Conservation (phyloP, 2,797 vertebrate genomes). For the Hypotaenidia philippensis region DNA sequence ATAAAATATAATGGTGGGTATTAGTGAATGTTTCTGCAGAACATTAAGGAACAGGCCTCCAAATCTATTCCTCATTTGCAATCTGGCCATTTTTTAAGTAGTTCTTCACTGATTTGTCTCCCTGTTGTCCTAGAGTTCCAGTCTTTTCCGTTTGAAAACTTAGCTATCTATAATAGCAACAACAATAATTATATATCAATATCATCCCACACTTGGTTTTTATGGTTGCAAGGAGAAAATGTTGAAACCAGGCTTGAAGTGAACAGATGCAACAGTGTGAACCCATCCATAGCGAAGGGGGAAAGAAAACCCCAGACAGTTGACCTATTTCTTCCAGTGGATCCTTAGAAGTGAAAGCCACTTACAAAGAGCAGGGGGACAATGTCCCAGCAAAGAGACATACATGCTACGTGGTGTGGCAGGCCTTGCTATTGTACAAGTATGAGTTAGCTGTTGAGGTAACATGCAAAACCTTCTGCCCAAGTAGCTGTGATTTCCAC, state of each 20-base stretch:
- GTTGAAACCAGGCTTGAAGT: neutral
- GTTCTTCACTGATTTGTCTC: neutral
- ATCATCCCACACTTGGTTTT: neutral
- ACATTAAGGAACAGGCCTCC: neutral
- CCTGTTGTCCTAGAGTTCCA: neutral
- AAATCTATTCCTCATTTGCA: neutral
- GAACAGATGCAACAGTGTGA: neutral
- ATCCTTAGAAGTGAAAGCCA: neutral
- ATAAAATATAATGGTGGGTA: neutral
- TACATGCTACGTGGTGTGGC: fast-evolving
- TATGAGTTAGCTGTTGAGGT: neutral
- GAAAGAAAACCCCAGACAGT: neutral
- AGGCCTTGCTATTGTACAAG: neutral
- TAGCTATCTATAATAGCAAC: neutral
- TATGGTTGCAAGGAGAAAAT: neutral
- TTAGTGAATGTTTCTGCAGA: neutral
- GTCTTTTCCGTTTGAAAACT: neutral
- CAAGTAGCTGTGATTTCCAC: neutral
- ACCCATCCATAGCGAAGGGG: neutral
- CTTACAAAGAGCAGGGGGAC: neutral
- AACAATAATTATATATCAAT: too few relatives aligned
- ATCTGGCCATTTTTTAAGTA: neutral
- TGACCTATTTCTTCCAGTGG: neutral
- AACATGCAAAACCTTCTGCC: neutral
- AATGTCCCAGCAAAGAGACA: neutral